Base-by-base conservation (phyloP, 2,113 vertebrate genomes). In the Brachypodius melanocephalos region DNA sequence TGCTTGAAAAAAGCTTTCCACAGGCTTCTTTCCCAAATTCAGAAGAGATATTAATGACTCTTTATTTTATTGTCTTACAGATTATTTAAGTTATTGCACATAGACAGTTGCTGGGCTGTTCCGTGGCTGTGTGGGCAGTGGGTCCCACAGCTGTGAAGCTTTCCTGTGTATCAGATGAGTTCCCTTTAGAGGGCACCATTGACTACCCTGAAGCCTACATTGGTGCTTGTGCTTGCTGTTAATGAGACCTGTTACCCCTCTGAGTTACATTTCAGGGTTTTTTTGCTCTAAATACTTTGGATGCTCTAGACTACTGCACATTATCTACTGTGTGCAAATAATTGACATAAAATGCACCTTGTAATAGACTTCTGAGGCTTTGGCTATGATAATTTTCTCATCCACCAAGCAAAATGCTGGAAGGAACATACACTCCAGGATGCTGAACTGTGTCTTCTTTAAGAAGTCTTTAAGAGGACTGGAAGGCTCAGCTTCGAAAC, bases 141-240 rank as follows among this genome's bases (percentile, higher is more conserved):
- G 62, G 31, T 90, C 52, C 40, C 61, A 36, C 38, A n/a, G 28
- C 40, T 81, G 34, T 3, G 80, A 69, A 51, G n/a, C 31, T 31
- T 48, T 76, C 34, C 49, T 95, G 97, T 82, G 78, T n/a, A 65
- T 88, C 72, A 52, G 21, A 14, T 4, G 34, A 69, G 68, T 85
- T 97, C 97, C 98, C 98, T 98, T 98, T 98, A 98, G 98, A 98
- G 97, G 98, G 98, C 98, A 98, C 97, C 95, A 92, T 97, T 97
- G 97, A 92, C 95, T 96, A 95, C 96, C 81, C 66, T 80, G 92
- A 96, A 95, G 67, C 84, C 68, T 28, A 78, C 17, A 1, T 36
- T 52, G 65, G 63, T 31, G 66, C 34, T 63, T 63, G 45, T 32
- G 42, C 63, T 55, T 46, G 29, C 45, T 86, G 57, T 21, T 88